phyloP scores from a whole-genome alignment of 2,113 vertebrate species.

The Holacanthus passer region DNA sequence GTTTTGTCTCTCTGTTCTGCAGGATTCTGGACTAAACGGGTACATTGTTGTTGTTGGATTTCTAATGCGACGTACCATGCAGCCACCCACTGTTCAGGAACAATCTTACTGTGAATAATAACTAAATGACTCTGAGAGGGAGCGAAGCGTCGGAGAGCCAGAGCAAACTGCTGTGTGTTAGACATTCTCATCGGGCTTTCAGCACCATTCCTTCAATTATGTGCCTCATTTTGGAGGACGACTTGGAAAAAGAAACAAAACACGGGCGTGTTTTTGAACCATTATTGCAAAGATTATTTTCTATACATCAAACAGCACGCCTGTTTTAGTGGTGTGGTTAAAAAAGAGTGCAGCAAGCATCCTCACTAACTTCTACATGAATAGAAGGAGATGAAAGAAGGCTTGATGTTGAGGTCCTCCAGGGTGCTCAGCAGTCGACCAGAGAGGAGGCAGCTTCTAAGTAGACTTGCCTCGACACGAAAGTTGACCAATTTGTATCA shows the following conservation, averaged over 20 bases:
- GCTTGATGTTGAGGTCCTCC: neutral
- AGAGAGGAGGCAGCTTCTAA: neutral
- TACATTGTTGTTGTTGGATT: conserved; percentile 9
- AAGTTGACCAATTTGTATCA: neutral
- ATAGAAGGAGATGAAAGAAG: neutral
- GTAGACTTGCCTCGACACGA: neutral
- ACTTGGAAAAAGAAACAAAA: neutral
- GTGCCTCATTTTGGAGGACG: conserved; percentile 5
- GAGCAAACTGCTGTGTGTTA: conserved; percentile 37
- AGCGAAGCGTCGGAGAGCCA: conserved; percentile 24
- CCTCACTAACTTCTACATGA: neutral
- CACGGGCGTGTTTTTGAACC: neutral
- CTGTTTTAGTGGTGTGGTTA: neutral
- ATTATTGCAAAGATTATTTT: neutral
- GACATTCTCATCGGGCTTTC: conserved; percentile 22
- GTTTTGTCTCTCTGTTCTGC: conserved; percentile 30
- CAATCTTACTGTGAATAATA: conserved; percentile 43
- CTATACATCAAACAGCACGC: neutral
- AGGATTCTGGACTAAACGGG: conserved; percentile 30
- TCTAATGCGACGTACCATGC: conserved; percentile 5
- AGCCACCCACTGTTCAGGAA: conserved; percentile 24
- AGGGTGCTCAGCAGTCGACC: neutral
- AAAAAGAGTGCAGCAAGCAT: neutral
- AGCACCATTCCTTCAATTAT: conserved; percentile 37
- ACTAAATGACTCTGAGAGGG: conserved; percentile 38